Base-by-base conservation (phyloP, 2,113 vertebrate species). In the Noturus placidus region DNA sequence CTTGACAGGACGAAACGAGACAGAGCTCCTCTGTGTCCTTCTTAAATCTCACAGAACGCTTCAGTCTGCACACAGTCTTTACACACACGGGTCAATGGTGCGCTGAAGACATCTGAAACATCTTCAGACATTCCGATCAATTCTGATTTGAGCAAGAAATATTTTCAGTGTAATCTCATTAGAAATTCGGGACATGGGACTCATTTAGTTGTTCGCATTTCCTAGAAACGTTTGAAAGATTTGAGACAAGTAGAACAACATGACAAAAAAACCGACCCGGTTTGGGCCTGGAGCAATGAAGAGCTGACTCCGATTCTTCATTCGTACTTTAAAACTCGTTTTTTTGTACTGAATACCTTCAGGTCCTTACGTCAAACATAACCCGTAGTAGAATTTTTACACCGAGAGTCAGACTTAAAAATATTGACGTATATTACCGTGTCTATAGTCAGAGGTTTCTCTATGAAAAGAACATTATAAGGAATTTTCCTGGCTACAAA, bases 1-100 rank as follows among this genome's bases (percentile, higher is more conserved):
- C 59, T 67, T 82, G 46, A 82, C 63, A 38, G 7, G 50, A 80
- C 86, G n/a, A 30, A 81, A 87, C n/a, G 38, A 81, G 30, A 81
- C 83, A 88, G 50, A 79, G 82, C 50, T 59, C 27, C 22, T 77
- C 78, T 72, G 52, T 70, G 14, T 81, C 54, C 8, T 85, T 57
- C 20, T 76, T 52, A 46, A 14, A 74, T 61, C 78, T 42, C 35
- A 80, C 79, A 76, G 56, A 61, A 57, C 14, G 46, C 42, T 80
- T 54, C 46, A 67, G 76, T 70, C 85, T 17, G 38, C 72, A n/a
- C 72, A 65, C 27, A 78, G 59, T 80, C 78, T 57, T 80, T 80
- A 80, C 57, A 19, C 30, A 35, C 52, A 50, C 50, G 22, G 74
- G 22, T 50, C 76, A 52, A 27, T 57, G 52, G 52, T 54, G 14